phyloP scores from a whole-genome alignment of 1,140 invertebrate species.

The Drosophila aff. region DNA sequence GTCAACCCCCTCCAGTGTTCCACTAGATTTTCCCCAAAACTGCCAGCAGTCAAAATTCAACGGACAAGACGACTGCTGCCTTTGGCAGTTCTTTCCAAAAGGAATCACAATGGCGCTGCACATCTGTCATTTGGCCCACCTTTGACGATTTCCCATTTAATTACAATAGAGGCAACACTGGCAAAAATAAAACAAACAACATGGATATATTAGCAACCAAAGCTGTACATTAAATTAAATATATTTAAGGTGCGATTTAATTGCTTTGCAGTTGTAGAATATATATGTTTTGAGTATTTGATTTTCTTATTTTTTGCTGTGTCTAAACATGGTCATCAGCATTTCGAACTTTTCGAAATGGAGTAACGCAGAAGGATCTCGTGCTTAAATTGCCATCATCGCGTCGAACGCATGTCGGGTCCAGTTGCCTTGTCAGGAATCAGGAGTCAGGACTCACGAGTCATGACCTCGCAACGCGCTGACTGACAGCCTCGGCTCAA shows the following conservation, averaged over 20 bases:
- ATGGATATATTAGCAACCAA: too few relatives aligned
- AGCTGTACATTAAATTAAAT: too few relatives aligned
- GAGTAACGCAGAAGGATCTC: slow-evolving; percentile 16
- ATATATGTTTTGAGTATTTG: neutral
- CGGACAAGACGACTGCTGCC: slow-evolving; percentile 56
- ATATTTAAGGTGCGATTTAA: neutral
- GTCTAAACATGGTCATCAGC: slow-evolving; percentile 49
- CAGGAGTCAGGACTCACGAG: slow-evolving; percentile 39
- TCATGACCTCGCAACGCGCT: slow-evolving; percentile 62
- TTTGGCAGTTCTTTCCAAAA: slow-evolving; percentile 41
- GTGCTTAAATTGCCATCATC: slow-evolving; percentile 80
- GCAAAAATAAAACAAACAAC: neutral
- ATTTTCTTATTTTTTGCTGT: neutral
- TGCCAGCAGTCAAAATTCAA: slow-evolving; percentile 59
- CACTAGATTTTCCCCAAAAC: slow-evolving; percentile 14
- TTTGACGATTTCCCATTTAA: slow-evolving; percentile 70
- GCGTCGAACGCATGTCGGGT: slow-evolving; percentile 73
- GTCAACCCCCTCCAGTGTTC: neutral
- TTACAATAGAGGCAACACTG: slow-evolving; percentile 51
- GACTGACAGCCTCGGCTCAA: slow-evolving; percentile 70
- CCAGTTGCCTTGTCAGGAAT: slow-evolving; percentile 37
- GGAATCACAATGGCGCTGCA: slow-evolving; percentile 22
- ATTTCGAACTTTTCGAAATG: slow-evolving; percentile 5
- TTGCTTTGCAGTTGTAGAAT: neutral
- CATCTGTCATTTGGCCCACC: slow-evolving; percentile 28